phyloP scores from a whole-genome alignment of 2,888 invertebrate species.

The Netelia inedita region DNA sequence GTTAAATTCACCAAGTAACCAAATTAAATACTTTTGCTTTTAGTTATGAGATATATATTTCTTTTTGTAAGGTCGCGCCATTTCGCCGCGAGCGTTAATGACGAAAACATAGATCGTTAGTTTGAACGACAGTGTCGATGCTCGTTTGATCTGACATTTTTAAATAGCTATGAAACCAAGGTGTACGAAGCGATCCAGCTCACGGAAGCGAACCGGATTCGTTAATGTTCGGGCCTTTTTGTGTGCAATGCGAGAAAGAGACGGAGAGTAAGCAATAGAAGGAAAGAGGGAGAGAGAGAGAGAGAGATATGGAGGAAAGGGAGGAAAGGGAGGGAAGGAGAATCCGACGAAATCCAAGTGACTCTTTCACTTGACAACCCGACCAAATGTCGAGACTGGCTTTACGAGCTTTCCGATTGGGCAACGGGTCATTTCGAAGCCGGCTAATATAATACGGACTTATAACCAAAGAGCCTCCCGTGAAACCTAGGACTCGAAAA shows the following conservation, averaged over 20 bases:
- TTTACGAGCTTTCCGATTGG: conserved; percentile 84
- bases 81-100: background rate
- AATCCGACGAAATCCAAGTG: conserved; percentile 82
- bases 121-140: background rate
- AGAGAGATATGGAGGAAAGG: too few relatives aligned
- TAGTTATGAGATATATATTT: too few relatives aligned
- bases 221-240: conserved; percentile 50
- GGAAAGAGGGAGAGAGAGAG: background rate
- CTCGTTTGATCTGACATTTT: conserved; percentile 23
- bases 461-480: conserved; percentile 81
- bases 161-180: background rate
- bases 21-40: too few relatives aligned
- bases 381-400: conserved; percentile 84
- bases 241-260: conserved; percentile 33
- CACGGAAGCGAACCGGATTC: conserved; percentile 48
- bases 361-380: conserved; percentile 84
- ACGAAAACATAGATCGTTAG: background rate
- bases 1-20: too few relatives aligned
- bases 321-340: conserved; percentile 66
- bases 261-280: background rate
- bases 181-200: conserved; percentile 16
- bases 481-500: conserved; percentile 82
- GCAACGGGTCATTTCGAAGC: conserved; percentile 78
- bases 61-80: background rate
- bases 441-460: conserved; percentile 85